Base-by-base conservation (phyloP, 2,113 vertebrate genomes). In the Gallinago jamesoni region DNA sequence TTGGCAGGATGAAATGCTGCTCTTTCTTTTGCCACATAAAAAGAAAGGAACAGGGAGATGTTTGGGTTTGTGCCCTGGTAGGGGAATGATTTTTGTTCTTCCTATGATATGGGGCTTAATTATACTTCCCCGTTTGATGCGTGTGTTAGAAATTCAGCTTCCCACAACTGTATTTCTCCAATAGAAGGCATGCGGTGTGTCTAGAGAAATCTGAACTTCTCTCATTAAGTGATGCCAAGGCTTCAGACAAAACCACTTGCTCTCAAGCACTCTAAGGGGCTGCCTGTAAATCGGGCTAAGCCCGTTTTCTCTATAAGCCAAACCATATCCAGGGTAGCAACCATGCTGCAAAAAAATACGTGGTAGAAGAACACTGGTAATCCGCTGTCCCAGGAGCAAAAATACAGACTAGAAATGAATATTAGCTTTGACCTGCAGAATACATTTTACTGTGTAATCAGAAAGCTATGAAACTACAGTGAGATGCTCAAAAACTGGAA, bases 21-120 rank as follows among this genome's bases (percentile, higher is more conserved):
- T 56, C 64, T 96, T 88, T 74, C 66, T 91, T 94, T 92, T 84
- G n/a, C 70, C 31, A 66, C 53, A 76, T 48, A 91, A 96, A 95
- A 93, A 72, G 17, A 37, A 91, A 96, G 22, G 59, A 95, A 45
- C 3, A 1, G 62, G 74, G 80, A 90, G 23, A 62, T 89, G 57
- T 90, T 91, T 94, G 73, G 81, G 62, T 79, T 77, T 89, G 50
- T 76, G 57, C 41, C 66, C 39, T 69, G 28, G 87, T 83, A 79
- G 30, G 10, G 66, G 53, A 79, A 92, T 66, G 39, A 64, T 69
- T 84, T 84, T 68, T 91, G 48, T 85, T 90, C 14, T 56, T 88
- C 19, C 72, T 89, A 30, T 37, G 33, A 89, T 93, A 81, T 47
- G 45, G 35, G 53, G 41, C 37, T 91, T 96, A 95, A 94, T 90